Conservation (phyloP, 2,797 vertebrate species). For the Mormyrus proboscirostris region DNA sequence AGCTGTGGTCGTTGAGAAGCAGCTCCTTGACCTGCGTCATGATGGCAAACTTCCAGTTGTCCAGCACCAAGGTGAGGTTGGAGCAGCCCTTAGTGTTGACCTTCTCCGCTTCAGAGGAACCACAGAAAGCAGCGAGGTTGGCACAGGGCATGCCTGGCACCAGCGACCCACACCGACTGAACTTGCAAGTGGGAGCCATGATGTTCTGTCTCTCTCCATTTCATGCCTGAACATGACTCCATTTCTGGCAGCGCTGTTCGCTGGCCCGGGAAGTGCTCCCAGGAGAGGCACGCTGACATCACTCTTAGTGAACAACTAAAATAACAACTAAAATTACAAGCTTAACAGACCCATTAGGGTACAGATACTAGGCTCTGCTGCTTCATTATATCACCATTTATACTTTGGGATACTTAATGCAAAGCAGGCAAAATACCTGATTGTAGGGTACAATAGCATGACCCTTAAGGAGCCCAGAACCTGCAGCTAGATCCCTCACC, state of each 20-base stretch:
- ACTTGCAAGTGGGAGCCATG: not conserved
- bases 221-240: not conserved
- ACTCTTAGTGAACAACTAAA: not conserved
- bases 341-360: not conserved
- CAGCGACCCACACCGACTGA: not conserved
- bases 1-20: constrained; percentile 72
- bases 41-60: constrained; percentile 86
- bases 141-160: not conserved
- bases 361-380: too few relatives aligned
- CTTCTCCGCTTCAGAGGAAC: constrained; percentile 46
- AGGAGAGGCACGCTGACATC: not conserved
- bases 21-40: constrained; percentile 75
- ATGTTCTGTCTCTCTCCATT: not conserved
- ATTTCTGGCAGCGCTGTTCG: not conserved
- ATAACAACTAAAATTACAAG: not conserved
- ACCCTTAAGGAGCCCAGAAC: not conserved
- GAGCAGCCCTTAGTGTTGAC: constrained; percentile 57
- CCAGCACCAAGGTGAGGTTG: constrained; percentile 76
- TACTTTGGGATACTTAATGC: not conserved
- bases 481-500: constrained; percentile 46
- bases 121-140: not conserved
- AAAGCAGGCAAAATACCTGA: not conserved
- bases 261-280: not conserved
- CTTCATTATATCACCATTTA: not conserved
- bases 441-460: not conserved